Evolutionary conservation across 2,113 vertebrate species (phyloP).

Genomic region (Nymphicus hollandicus): DNA sequence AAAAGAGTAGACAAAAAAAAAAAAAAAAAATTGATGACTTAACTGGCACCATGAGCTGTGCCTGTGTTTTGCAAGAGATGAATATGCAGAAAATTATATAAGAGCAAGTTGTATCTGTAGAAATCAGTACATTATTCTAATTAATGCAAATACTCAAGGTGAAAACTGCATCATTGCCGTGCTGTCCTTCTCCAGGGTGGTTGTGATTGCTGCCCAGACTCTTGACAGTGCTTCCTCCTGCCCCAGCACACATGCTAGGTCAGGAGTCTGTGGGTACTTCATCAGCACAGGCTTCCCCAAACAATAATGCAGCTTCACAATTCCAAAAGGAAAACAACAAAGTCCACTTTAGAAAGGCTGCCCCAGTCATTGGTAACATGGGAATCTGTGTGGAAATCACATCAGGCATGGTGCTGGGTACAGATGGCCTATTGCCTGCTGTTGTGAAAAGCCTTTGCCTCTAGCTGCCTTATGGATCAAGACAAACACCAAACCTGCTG

Average conservation of each 20-base stretch:
- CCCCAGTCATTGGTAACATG: rapidly evolving
- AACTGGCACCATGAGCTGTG: neutral
- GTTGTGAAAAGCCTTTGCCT: neutral
- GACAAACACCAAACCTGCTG: neutral
- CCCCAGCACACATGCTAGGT: no score
- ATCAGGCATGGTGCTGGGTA: neutral
- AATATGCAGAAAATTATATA: neutral
- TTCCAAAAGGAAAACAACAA: neutral
- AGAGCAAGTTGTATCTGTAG: neutral
- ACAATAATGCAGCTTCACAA: neutral
- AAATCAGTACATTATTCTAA: neutral
- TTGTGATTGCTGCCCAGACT: neutral
- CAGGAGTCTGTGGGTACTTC: neutral
- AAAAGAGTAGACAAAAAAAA: neutral
- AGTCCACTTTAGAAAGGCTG: neutral
- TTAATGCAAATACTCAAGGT: neutral
- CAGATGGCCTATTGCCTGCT: rapidly evolving
- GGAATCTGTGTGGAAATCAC: neutral
- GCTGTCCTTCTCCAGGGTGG: no score
- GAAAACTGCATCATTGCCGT: neutral
- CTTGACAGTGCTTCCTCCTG: neutral
- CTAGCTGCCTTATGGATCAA: neutral
- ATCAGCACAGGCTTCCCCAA: neutral
- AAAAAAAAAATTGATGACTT: neutral
- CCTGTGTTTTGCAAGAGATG: neutral